Evolutionary conservation across 1,140 invertebrate species (phyloP).

Genomic region (Macrotrachela quadricornifera): DNA sequence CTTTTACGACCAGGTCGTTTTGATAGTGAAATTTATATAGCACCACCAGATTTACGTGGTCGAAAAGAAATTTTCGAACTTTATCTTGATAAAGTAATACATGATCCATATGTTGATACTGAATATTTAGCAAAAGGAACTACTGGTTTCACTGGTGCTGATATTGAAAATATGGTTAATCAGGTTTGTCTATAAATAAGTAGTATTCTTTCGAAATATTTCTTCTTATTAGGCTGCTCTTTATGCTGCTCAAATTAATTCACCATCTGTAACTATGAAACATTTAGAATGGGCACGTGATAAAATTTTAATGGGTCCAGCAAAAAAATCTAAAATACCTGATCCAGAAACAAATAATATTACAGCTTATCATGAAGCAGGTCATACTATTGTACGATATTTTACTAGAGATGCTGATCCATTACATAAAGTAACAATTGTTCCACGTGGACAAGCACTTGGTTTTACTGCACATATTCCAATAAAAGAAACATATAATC

Average conservation of each 20-base stretch:
- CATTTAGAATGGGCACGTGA: slow-evolving; percentile 79
- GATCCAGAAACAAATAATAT: slow-evolving; percentile 76
- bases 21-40: slow-evolving; percentile 75
- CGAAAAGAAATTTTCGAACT: slow-evolving; percentile 70
- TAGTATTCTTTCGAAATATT: too few species aligned
- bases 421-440: slow-evolving; percentile 54
- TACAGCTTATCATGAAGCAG: slow-evolving; percentile 91
- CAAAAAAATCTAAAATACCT: slow-evolving; percentile 59
- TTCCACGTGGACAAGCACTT: slow-evolving; percentile 40
- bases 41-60: slow-evolving; percentile 66
- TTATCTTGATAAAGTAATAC: slow-evolving; percentile 47
- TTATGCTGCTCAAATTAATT: slow-evolving; percentile 70
- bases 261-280: slow-evolving; percentile 59
- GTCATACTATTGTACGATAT: slow-evolving; percentile 79
- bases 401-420: slow-evolving; percentile 57
- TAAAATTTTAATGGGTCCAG: slow-evolving; percentile 85
- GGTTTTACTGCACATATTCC: slow-evolving; percentile 58
- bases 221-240: too few species aligned
- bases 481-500: slow-evolving; percentile 65
- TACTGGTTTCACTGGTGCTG: slow-evolving; percentile 71
- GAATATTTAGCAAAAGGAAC: slow-evolving; percentile 65
- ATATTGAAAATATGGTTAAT: slow-evolving; percentile 77
- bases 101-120: slow-evolving; percentile 45
- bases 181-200: too few species aligned
- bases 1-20: slow-evolving; percentile 78